These are phyloP conservation scores for Calameuta filiformis DNA, from an alignment of 2,888 invertebrate genomes.

Conservation along the genomic window DNA sequence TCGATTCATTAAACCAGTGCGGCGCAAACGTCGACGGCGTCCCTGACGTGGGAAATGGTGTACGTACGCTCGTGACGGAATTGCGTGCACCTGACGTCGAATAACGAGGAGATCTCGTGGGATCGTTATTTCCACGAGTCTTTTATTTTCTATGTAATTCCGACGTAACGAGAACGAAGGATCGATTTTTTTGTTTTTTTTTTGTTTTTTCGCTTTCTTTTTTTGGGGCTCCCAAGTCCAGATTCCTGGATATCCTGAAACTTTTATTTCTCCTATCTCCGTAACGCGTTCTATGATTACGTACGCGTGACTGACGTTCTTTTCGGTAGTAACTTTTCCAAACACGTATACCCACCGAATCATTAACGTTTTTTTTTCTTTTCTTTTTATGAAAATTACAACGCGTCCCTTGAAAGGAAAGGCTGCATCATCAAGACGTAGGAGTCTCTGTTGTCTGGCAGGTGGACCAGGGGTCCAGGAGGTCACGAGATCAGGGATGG, in stretches of 20 bases:
- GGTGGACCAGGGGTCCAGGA: not conserved
- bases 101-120: not conserved
- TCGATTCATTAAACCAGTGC: not conserved
- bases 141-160: not conserved
- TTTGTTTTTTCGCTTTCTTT: not conserved
- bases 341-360: not conserved
- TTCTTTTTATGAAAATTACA: not conserved
- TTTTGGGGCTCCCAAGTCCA: not conserved
- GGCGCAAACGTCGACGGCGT: not conserved
- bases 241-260: not conserved
- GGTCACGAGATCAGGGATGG: not conserved
- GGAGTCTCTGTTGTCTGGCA: not conserved
- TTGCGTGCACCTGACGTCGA: not conserved
- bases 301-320: not conserved
- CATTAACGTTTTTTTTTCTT: not conserved
- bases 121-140: not conserved
- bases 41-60: not conserved
- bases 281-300: not conserved
- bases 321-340: not conserved
- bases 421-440: not conserved
- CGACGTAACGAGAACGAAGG: not conserved
- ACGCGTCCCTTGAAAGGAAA: not conserved
- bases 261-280: not conserved
- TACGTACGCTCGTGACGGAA: not conserved
- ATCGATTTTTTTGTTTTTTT: not conserved